Percentiles rank a stretch among this genome's conserved stretches.
Conservation (phyloP, 2,797 vertebrate species). For the Schizothorax lantsangensis region DNA sequence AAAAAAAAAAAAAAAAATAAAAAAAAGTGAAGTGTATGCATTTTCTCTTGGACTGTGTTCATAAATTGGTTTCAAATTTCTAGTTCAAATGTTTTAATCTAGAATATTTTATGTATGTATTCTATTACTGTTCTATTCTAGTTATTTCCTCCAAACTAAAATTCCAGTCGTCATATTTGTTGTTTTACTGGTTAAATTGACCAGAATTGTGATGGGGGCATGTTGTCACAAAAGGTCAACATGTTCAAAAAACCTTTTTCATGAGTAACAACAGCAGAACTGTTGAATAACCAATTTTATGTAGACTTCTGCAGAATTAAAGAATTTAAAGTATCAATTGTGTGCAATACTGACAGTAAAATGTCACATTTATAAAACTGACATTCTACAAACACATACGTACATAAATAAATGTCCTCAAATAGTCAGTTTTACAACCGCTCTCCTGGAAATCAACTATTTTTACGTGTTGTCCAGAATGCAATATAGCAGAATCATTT, state of each 20-base stretch:
- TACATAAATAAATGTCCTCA: not conserved
- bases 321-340: not conserved
- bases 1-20: too few species aligned
- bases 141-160: not conserved
- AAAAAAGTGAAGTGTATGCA: too few species aligned
- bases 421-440: not conserved
- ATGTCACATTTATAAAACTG: not conserved
- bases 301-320: not conserved
- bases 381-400: conserved; percentile 3
- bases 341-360: not conserved
- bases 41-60: not conserved
- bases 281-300: not conserved
- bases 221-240: not conserved
- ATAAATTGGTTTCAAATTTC: not conserved
- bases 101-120: too few species aligned
- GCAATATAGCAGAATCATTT: conserved; percentile 40
- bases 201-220: not conserved
- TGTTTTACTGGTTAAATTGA: not conserved
- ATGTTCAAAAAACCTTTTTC: not conserved
- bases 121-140: too few species aligned
- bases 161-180: not conserved
- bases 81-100: not conserved
- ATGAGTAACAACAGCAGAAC: not conserved
- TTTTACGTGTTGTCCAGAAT: not conserved
- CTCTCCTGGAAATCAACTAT: not conserved